Evolutionary conservation across 2,113 vertebrate species (phyloP), one percentile per base, ranked within the genome.

Genomic region (Notarius quadriscutis): DNA sequence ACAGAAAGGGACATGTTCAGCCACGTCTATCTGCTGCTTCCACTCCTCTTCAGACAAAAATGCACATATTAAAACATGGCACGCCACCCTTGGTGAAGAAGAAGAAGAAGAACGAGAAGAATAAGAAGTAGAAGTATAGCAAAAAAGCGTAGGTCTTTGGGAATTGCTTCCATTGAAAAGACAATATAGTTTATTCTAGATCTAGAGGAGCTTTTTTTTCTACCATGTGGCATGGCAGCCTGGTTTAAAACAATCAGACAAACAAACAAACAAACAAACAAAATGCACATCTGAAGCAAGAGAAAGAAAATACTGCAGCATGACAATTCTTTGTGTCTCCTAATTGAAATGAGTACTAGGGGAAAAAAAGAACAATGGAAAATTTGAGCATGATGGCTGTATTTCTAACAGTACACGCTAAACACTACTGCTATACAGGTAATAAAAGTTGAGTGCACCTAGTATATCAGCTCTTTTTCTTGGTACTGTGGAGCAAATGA

Each of bases 171-270:
- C 90, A 55, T 94, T 93, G 81, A 86, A 92, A 94, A 93, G 91
- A 90, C 93, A 94, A 90, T 92, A 92, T 90, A 90, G 92, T 94
- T 94, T 94, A 95, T 94, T 94, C 93, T 95, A 94, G 86, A 92
- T 92, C 91, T 92, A 90, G 84, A 89, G 91, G 91, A 91, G 90
- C 91, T 92, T 91, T 91, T 79, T 69, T 90, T 83, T 82, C 60
- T 69, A 85, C 87, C 81, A 86, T 84, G 87, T 90, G 88, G 91
- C 86, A 92, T 90, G 92, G 80, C 22, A 84, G 87, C 84, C 75
- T 82, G 74, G 67, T 60, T 82, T 87, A 88, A 84, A 84, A 90
- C 84, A 84, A 89, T 88, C 89, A 65, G 85, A 88, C 81, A 88
- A 92, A 83, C 55, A 6, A 60, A 75, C 18, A 34, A 34, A 87